Conservation (phyloP, 2,797 vertebrate genomes). For the Danio jaintianensis region DNA sequence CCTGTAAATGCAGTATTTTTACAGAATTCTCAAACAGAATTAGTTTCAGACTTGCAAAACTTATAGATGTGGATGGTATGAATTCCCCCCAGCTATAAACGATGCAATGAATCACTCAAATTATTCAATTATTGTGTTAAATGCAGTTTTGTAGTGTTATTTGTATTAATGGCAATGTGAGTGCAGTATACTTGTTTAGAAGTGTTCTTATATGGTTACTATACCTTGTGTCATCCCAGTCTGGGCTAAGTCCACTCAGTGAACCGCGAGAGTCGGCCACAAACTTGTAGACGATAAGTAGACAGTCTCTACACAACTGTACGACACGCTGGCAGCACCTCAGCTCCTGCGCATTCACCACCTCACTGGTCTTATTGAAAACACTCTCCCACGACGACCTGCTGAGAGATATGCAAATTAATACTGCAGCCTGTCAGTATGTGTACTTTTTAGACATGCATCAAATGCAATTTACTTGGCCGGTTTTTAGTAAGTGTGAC, state of each 20-base stretch:
- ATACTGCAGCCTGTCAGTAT: background rate
- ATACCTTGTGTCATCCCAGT: constrained; percentile 96
- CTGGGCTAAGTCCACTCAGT: constrained; percentile 83
- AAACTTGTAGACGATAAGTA: constrained; percentile 96
- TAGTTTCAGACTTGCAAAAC: background rate
- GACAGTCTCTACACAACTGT: constrained; percentile 93
- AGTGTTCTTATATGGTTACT: constrained; percentile 26
- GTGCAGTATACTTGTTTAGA: constrained; percentile 57
- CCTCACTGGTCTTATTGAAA: constrained; percentile 90
- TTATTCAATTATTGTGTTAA: background rate
- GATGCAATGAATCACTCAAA: background rate
- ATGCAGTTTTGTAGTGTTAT: background rate
- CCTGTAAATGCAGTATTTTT: background rate
- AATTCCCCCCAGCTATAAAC: background rate
- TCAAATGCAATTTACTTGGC: too few relatives aligned
- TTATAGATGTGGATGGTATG: background rate
- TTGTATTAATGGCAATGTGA: background rate
- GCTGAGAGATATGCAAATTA: constrained; percentile 66
- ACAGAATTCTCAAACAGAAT: background rate
- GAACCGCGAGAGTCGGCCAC: constrained; percentile 89
- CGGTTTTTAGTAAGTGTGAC: too few relatives aligned
- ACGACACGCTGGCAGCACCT: constrained; percentile 94
- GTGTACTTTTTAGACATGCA: background rate
- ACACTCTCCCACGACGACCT: constrained; percentile 94
- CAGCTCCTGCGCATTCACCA: constrained; percentile 88